phyloP scores from a whole-genome alignment of 1,140 invertebrate species.

The Drosophila ohnishii region DNA sequence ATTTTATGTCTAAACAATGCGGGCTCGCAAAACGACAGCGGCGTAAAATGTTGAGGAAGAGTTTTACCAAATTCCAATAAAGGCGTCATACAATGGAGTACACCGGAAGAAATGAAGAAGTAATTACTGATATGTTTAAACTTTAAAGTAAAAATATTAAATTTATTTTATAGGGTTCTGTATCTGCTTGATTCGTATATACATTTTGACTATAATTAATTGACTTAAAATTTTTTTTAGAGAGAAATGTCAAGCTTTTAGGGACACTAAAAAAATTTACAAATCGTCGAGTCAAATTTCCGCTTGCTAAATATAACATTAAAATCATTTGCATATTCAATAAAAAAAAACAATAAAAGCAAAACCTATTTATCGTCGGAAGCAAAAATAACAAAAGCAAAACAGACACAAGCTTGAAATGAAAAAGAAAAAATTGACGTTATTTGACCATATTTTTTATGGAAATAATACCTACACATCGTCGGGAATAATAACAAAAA shows the following conservation, averaged over 20 bases:
- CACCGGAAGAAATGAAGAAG: neutral
- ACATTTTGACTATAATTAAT: neutral
- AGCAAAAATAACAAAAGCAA: neutral
- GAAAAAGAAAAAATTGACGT: no score
- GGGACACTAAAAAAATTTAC: neutral
- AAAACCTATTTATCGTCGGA: neutral
- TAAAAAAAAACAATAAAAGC: no score
- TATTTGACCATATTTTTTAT: neutral
- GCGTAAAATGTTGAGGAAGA: conserved; percentile 63
- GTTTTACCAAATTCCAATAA: conserved; percentile 72
- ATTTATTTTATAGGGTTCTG: neutral
- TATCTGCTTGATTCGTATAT: neutral
- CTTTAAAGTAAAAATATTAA: neutral
- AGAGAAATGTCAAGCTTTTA: neutral
- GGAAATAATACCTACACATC: neutral
- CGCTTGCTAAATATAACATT: no score
- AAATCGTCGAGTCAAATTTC: neutral
- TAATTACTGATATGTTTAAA: neutral
- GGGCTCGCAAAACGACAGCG: conserved; percentile 68
- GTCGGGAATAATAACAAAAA: neutral
- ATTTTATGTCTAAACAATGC: conserved; percentile 77
- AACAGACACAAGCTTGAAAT: neutral
- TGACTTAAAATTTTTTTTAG: neutral
- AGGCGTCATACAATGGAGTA: conserved; percentile 7
- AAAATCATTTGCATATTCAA: no score